These are phyloP conservation scores for Dicrurus megarhynchus DNA, from an alignment of 2,113 vertebrate species.

Conservation along the genomic window DNA sequence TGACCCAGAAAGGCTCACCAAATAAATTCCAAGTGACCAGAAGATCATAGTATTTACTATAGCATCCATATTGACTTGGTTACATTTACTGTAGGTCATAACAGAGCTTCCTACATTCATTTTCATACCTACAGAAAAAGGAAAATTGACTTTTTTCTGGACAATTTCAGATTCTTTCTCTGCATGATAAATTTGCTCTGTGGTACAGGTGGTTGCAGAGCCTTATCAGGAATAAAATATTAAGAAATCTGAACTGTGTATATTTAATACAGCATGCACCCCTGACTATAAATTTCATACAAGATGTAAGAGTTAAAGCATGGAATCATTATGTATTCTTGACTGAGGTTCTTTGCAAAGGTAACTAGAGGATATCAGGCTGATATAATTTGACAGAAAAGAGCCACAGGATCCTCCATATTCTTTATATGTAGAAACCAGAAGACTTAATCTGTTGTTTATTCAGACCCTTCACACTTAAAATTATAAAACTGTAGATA, in stretches of 20 bases:
- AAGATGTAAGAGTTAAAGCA: not conserved
- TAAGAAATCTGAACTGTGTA: not conserved
- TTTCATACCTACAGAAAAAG: not conserved
- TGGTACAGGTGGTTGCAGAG: not conserved
- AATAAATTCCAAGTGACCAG: not conserved
- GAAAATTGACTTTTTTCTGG: not conserved
- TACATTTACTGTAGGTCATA: not conserved
- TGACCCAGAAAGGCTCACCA: not conserved
- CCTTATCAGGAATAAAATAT: not conserved
- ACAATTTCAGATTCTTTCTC: not conserved
- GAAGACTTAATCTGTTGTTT: not conserved
- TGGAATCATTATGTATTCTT: not conserved
- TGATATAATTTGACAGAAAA: not conserved
- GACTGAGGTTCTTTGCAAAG: not conserved
- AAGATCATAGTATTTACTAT: not conserved
- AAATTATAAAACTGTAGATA: not conserved
- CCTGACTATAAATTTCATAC: not conserved
- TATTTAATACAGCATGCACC: not conserved
- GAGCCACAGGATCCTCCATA: not conserved
- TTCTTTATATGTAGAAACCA: not conserved
- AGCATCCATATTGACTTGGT: not conserved
- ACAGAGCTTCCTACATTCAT: not conserved
- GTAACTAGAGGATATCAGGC: not conserved
- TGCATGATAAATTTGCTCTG: not conserved
- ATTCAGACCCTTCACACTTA: not conserved